Base-by-base conservation (phyloP, 2,113 vertebrate species). In the Sinosuthora webbiana region DNA sequence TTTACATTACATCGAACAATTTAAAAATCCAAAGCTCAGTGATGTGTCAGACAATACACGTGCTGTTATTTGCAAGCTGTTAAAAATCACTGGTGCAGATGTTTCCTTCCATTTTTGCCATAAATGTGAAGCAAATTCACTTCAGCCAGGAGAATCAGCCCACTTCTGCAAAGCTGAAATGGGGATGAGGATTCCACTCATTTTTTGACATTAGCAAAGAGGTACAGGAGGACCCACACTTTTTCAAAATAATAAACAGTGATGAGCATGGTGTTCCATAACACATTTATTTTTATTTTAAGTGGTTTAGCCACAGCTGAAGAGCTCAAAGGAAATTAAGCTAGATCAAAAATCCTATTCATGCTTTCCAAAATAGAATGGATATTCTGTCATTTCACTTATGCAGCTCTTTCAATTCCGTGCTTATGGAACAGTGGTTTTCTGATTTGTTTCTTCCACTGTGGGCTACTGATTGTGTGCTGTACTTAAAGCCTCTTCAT, bases 371-470 rank as follows among this genome's bases (percentile, higher is more conserved):
- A 97, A 97, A 56, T 89, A 63, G 92, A 97, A 97, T 97, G 95
- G 97, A 97, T 97, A 97, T 74, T 69, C 90, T 98, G 95, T 97
- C 97, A 97, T 97, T 97, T 97, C 73, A 95, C 79, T 95, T 93
- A 89, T 24, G 70, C 89, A 83, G 62, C 70, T 92, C 84, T 97
- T 98, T 97, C 93, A 91, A 33, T 96, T 93, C 84, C 47, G 8
- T 89, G 70, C 87, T 96, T 94, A 97, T 83, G 93, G 94, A 97
- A 96, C 76, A 96, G 74, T 11, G 25, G 76, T 89, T 97, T 97
- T 96, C 94, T 91, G 92, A 96, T 97, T 96, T 97, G 96, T 97
- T 97, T 95, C 93, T 94, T 96, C 79, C 81, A 95, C 4, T 89
- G 63, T 79, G 56, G 75, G 81, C 82, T 95, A 85, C 77, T 93